These are phyloP conservation scores for Stegodyphus mimosarum DNA, from an alignment of 1,140 invertebrate species.

Conservation along the genomic window DNA sequence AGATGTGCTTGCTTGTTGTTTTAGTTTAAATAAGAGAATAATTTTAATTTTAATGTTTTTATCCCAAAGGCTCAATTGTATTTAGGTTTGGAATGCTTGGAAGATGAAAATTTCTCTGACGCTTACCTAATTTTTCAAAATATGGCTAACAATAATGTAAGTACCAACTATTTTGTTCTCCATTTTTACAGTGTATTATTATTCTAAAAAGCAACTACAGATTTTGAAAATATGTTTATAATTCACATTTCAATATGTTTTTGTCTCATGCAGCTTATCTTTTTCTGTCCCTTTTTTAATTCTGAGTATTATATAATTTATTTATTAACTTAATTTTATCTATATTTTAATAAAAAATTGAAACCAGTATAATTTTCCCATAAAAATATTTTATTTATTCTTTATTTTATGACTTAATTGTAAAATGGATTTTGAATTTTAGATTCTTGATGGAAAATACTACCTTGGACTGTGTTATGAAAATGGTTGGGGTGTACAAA, in stretches of 20 bases:
- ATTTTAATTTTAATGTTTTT: not conserved
- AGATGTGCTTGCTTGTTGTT: too few relatives aligned
- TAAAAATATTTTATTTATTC: too few relatives aligned
- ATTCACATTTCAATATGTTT: too few relatives aligned
- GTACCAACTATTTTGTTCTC: not conserved
- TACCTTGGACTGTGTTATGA: conserved; percentile 67
- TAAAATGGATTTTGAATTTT: not conserved
- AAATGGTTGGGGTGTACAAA: conserved; percentile 65
- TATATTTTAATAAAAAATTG: too few relatives aligned
- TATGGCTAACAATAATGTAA: conserved; percentile 34
- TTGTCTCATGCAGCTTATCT: too few relatives aligned
- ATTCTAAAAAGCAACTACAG: not conserved
- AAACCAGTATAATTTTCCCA: too few relatives aligned
- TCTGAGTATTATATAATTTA: too few relatives aligned
- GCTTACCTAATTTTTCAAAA: conserved; percentile 23
- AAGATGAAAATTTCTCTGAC: conserved; percentile 22
- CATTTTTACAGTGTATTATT: not conserved
- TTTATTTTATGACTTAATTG: too few relatives aligned
- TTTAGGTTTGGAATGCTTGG: conserved; percentile 42
- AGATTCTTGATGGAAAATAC: conserved; percentile 66
- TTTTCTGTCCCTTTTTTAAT: too few relatives aligned
- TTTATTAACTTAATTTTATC: too few relatives aligned
- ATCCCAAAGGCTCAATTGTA: conserved; percentile 64
- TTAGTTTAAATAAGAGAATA: too few relatives aligned
- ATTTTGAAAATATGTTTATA: too few relatives aligned